Evolutionary conservation across 1,140 invertebrate genomes (phyloP), one percentile per base, ranked within the genome.

Genomic region (Neodiprion lecontei): DNA sequence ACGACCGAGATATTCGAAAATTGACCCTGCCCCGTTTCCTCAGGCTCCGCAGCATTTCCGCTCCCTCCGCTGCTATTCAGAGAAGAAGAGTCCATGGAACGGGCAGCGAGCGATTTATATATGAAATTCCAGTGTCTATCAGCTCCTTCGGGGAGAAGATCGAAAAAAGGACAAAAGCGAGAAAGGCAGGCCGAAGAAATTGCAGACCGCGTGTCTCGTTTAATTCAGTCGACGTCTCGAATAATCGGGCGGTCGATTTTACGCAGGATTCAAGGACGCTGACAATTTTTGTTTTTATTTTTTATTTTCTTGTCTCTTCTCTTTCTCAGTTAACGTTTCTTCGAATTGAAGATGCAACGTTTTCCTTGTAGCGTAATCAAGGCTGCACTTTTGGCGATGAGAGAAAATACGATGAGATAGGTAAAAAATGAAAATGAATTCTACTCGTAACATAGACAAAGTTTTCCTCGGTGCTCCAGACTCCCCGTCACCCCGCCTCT

Each of bases 91-190:
- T 61, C 53, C 53, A 40, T 40, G 28, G 28, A 40, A 40, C 28
- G 28, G 28, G 28, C 28, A 40, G 28, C 28, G 28, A 61, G 53
- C 53, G 53, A 61, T 61, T 9, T 61, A 61, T 61, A 61, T 61
- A 61, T 61, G 53, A 61, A 61, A 61, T 61, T 61, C 53, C 53
- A 9, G 53, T 61, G 53, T 61, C 53, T 61, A 61, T 61, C n/a
- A 12, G 9, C 53, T 12, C n/a, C 53, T 12, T 17, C n/a, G 53
- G 5, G 53, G 53, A 61, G 53, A 4, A 17, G 53, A 14, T 14
- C n/a, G 53, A 12, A 9, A 61, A 61, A 61, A 17, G 53, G 7
- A 61, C 28, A 40, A 40, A 40, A 40, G 28, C 28, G 28, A 40
- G 5, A 40, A 40, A 40, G 28, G 5, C 28, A 5, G 28, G 28